Base-by-base conservation (phyloP, 2,888 invertebrate species). In the Heliconius erato region DNA sequence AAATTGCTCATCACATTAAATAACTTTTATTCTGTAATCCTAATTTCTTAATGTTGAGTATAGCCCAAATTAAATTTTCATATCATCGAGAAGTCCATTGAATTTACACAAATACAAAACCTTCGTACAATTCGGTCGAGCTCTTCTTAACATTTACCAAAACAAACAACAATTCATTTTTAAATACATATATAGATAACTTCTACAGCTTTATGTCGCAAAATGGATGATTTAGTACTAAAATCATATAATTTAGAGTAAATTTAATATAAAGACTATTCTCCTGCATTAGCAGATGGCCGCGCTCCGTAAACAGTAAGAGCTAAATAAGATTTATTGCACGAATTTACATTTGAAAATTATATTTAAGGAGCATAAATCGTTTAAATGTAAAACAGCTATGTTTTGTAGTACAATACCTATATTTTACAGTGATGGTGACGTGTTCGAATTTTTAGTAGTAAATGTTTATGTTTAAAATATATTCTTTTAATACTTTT, bases 261-360 rank as follows among this genome's bases (percentile, higher is more conserved):
- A 88, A 87, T 89, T 88, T 85, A 88, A 87, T 87, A 86, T 86
- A 84, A 88, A 88, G 86, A 68, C 86, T 88, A 90, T 89, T 90
- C 91, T 88, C 88, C 89, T 89, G 90, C 90, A 92, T 92, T 91
- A 93, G 90, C 94, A 93, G 93, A 93, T 93, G 93, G 91, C 90
- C 82, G 81, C 84, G 82, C 84, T 85, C 84, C 83, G 86, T 83
- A 84, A 84, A 88, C 89, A 86, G 88, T 89, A 88, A 87, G 86
- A 86, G 86, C 86, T 88, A 87, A 90, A 89, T 87, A 86, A 89
- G 90, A 93, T 92, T 93, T 93, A 93, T 92, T 85, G 79, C 79
- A 83, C 88, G 88, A 91, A 92, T 92, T 92, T 91, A 88, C 89
- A 90, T 90, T 87, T 85, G 84, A 77, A 79, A 79, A 83, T 81